A percentile compares a stretch with the other conserved stretches of the same genome.
These are phyloP conservation scores for Brachionichthys hirsutus DNA, from an alignment of 2,113 vertebrate species.

Conservation along the genomic window DNA sequence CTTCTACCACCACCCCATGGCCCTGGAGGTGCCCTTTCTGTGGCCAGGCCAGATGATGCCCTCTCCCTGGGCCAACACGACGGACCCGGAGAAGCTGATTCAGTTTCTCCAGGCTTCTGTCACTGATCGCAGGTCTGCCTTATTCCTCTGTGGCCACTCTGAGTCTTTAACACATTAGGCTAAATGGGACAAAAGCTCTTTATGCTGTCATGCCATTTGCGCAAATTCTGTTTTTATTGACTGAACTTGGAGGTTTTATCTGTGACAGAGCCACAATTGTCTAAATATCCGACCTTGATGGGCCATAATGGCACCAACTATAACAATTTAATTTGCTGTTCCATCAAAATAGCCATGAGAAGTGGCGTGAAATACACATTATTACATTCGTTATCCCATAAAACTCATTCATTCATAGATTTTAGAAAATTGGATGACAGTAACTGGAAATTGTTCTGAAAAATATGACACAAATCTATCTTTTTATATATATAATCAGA, in stretches of 20 bases:
- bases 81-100: constrained; percentile 94
- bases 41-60: constrained; percentile 99
- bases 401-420: neutral
- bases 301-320: neutral
- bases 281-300: neutral
- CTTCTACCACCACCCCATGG: constrained; percentile 96
- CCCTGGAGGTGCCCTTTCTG: constrained; percentile 92
- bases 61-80: constrained; percentile 95
- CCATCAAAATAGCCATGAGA: neutral
- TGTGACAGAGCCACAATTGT: neutral
- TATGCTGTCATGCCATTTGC: neutral
- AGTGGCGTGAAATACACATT: neutral
- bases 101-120: constrained; percentile 94
- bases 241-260: neutral
- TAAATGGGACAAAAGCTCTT: neutral
- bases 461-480: too few species aligned
- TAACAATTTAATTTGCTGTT: neutral
- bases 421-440: neutral
- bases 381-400: neutral
- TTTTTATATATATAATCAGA: too few species aligned
- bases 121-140: constrained; percentile 83
- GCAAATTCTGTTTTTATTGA: neutral
- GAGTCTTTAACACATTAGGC: neutral
- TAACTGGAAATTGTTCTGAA: neutral
- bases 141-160: neutral